Base-by-base conservation (phyloP, 2,113 vertebrate genomes). In the Triplophysa rosa region DNA sequence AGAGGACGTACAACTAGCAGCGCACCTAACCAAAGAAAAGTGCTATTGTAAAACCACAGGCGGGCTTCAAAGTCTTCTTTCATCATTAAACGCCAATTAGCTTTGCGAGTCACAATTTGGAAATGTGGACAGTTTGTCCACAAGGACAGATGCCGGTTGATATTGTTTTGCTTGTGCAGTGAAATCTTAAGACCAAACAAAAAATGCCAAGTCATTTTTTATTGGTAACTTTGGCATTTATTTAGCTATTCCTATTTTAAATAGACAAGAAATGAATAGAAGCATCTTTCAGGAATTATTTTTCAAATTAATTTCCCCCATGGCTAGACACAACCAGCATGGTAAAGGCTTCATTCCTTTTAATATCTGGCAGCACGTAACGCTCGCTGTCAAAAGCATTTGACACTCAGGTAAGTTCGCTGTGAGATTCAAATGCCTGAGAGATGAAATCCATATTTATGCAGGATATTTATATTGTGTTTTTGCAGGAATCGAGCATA, bases 401-500 rank as follows among this genome's bases (percentile, higher is more conserved):
- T 78, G 80, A 80, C 78, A 76, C 49, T 64, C 74, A 71, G 80
- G 69, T 67, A 29, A 64, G 52, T 70, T 83, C 21, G 52, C 75
- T 49, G 26, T 40, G 66, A 78, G 73, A 62, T 59, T 79, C 85
- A 54, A 76, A 82, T 47, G 59, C 74, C 62, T 14, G 33, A 84
- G 76, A 71, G 78, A 83, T 80, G 52, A 45, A 82, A 81, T 75
- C 24, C 29, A 78, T 79, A 78, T 84, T 80, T 81, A 83, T 80
- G 49, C 45, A 14, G 24, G 47, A 75, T 65, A 63, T 21, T 29
- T 52, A 79, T 61, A 17, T 70, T 45, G 58, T 76, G 67, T 79
- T 77, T 79, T 63, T 56, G 64, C 65, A 19, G n/a, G 40, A 62
- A 83, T 80, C 69, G n/a, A 77, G n/a, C 40, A 62, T 84, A 70